phyloP scores from a whole-genome alignment of 2,888 invertebrate species.

The Drosophila stalkeri region DNA sequence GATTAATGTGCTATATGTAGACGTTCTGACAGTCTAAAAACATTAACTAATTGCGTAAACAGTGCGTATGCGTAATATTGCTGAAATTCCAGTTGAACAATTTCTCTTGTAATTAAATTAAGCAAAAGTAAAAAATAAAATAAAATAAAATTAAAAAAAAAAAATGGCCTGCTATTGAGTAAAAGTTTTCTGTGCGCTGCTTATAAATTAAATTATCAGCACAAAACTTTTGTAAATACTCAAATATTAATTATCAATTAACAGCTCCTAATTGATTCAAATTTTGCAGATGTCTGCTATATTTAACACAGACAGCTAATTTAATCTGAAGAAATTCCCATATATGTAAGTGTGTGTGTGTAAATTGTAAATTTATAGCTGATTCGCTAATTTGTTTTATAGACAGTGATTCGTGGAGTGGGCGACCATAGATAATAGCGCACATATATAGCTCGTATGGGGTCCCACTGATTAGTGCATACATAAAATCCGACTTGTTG shows the following conservation, averaged over 20 bases:
- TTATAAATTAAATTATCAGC: slow-evolving; percentile 14
- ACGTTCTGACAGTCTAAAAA: slow-evolving; percentile 20
- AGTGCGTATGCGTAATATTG: slow-evolving; percentile 27
- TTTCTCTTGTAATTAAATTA: slow-evolving; percentile 9
- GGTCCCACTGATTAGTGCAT: slow-evolving; percentile 41
- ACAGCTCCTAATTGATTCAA: slow-evolving; percentile 20
- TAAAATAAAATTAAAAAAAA: no score
- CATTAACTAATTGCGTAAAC: slow-evolving; percentile 16
- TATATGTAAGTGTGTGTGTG: neutral
- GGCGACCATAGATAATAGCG: slow-evolving; percentile 20
- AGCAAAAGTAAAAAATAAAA: neutral
- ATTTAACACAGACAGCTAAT: neutral
- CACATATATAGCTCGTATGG: slow-evolving; percentile 4
- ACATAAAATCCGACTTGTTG: slow-evolving; percentile 51
- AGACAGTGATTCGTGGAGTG: slow-evolving; percentile 30
- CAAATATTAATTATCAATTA: slow-evolving; percentile 16
- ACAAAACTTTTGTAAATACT: slow-evolving; percentile 10
- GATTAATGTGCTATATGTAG: slow-evolving; percentile 22
- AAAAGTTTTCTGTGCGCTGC: neutral
- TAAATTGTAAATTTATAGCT: slow-evolving; percentile 34
- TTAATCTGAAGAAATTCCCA: slow-evolving; percentile 4
- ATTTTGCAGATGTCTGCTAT: slow-evolving; percentile 5
- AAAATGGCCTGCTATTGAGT: neutral
- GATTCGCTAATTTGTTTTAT: slow-evolving; percentile 45
- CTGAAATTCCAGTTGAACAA: neutral